These are phyloP conservation scores for Notamacropus eugenii DNA, from an alignment of 2,797 vertebrate genomes.

Conservation along the genomic window DNA sequence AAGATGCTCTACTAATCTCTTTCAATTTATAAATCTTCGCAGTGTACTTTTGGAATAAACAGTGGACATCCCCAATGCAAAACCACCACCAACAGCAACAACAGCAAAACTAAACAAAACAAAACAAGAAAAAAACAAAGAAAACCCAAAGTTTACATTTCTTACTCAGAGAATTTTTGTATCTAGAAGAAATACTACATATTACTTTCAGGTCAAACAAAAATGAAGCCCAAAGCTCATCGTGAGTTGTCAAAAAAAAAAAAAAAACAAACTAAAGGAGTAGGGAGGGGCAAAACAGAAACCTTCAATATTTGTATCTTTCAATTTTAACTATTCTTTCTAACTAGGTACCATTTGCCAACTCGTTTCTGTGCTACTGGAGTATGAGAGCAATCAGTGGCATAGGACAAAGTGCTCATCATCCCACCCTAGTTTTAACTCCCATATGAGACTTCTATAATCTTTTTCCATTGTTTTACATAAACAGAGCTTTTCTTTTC, in stretches of 20 bases:
- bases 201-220: background rate
- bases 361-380: background rate
- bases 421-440: background rate
- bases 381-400: background rate
- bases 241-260: background rate
- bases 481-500: background rate
- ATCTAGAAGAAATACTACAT: background rate
- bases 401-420: background rate
- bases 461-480: background rate
- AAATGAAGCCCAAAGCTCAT: background rate
- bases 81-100: too few relatives aligned
- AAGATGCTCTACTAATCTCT: background rate
- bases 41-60: background rate
- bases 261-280: background rate
- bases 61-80: background rate
- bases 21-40: background rate
- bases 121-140: too few relatives aligned
- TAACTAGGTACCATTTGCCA: background rate
- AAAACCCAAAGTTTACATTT: background rate
- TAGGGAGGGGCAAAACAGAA: background rate
- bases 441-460: background rate
- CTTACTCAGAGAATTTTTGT: background rate
- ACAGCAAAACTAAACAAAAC: too few relatives aligned
- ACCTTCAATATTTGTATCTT: background rate
- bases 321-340: background rate